Evolutionary conservation across 2,888 invertebrate species (phyloP).

Genomic region (Pseudolycoriella hygida): DNA sequence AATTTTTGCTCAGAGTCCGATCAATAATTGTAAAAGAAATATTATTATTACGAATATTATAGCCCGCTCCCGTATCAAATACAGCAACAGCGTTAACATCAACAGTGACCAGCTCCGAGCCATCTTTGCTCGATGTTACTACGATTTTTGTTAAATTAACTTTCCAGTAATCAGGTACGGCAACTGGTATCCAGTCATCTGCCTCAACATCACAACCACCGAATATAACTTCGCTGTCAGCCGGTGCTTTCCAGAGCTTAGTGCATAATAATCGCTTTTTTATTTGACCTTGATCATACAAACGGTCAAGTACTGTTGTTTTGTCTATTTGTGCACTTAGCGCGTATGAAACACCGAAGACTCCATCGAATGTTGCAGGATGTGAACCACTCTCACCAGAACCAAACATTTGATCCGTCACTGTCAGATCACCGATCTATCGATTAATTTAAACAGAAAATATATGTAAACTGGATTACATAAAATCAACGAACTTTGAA

Average conservation of each 20-base stretch:
- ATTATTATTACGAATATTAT: no score
- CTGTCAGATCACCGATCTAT: neutral
- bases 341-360: no score
- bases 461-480: no score
- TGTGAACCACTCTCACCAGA: no score
- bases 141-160: conserved; percentile 1
- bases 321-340: neutral
- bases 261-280: neutral
- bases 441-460: no score
- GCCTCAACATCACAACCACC: conserved; percentile 1
- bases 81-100: neutral
- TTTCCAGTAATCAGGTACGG: neutral
- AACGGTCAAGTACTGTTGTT: neutral
- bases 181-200: neutral
- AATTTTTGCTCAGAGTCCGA: no score
- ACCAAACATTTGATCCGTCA: neutral
- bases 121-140: neutral
- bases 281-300: neutral
- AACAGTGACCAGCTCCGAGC: neutral
- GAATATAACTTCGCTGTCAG: neutral
- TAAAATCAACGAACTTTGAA: no score
- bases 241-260: neutral
- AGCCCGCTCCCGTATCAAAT: neutral
- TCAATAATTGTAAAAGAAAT: no score
- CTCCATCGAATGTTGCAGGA: no score